Percentiles rank a stretch among this genome's conserved stretches.
Evolutionary conservation across 2,888 invertebrate species (phyloP).

Genomic region (Phymatocera aterrima): DNA sequence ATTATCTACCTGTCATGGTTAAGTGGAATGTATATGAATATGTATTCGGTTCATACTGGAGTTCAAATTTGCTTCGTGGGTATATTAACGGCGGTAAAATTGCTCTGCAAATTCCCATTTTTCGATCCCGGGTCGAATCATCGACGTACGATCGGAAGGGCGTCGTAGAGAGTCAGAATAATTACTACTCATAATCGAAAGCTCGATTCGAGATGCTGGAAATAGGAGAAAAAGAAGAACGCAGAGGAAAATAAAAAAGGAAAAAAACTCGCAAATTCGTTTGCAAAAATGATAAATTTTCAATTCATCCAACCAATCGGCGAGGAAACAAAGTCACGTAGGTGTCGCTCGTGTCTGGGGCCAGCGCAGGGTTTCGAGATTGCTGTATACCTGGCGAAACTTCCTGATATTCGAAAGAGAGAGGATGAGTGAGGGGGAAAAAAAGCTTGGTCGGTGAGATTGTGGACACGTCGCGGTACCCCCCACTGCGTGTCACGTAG

Average conservation of each 20-base stretch:
- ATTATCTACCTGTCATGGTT: slow-evolving; percentile 3
- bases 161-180: too few species aligned
- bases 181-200: too few species aligned
- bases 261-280: too few species aligned
- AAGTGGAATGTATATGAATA: slow-evolving; percentile 34
- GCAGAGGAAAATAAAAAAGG: too few species aligned
- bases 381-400: background rate
- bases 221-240: too few species aligned
- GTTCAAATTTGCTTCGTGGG: slow-evolving; percentile 54
- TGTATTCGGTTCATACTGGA: slow-evolving; percentile 44
- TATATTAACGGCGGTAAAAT: background rate
- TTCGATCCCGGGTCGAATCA: background rate
- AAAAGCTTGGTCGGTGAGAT: background rate
- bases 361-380: background rate
- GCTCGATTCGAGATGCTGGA: too few species aligned
- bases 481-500: slow-evolving; percentile 57
- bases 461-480: background rate
- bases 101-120: background rate
- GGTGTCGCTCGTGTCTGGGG: background rate
- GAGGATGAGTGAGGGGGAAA: background rate
- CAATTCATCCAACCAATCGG: background rate
- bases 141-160: background rate
- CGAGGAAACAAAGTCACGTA: background rate
- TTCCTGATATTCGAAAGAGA: background rate
- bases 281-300: too few species aligned